A percentile compares a stretch with the other conserved stretches of the same genome.
These are phyloP conservation scores for Drosophila azteca DNA, from an alignment of 1,140 invertebrate genomes.

Conservation along the genomic window DNA sequence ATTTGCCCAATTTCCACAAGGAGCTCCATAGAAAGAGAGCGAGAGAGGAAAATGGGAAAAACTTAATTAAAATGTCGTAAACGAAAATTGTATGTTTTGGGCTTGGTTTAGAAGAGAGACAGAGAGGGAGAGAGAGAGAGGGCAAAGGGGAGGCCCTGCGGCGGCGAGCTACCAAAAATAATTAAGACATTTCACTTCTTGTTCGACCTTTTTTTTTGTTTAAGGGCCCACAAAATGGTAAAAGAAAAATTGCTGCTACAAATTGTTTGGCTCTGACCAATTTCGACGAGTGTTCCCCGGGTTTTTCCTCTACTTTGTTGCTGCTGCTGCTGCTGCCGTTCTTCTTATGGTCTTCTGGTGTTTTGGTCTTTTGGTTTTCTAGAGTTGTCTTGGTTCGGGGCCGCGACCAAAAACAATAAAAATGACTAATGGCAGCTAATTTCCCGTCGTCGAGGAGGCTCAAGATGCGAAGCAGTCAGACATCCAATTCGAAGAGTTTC, in stretches of 20 bases:
- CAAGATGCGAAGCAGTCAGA: conserved; percentile 6
- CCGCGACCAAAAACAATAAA: conserved; percentile 79
- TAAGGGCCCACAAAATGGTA: conserved; percentile 49
- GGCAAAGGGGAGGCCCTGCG: background rate
- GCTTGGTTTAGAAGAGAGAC: conserved; percentile 16
- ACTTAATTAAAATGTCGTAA: conserved; percentile 83
- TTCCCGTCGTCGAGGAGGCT: conserved; percentile 62
- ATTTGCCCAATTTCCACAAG: conserved; percentile 77
- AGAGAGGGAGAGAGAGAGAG: background rate
- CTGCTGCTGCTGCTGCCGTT: no score
- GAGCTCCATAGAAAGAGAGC: conserved; percentile 7
- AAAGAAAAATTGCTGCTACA: conserved; percentile 76
- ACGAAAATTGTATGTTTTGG: conserved; percentile 79
- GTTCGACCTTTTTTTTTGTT: conserved; percentile 41
- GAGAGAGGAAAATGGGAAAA: conserved; percentile 55
- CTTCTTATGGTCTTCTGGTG: no score
- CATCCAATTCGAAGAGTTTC: conserved; percentile 50
- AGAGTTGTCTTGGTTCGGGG: conserved; percentile 36
- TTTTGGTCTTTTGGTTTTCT: no score
- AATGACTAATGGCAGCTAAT: conserved; percentile 82
- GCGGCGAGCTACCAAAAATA: conserved; percentile 65
- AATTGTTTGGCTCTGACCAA: conserved; percentile 76
- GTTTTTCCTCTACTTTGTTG: conserved; percentile 30
- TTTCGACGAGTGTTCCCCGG: conserved; percentile 49
- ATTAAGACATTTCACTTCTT: conserved; percentile 78